Evolutionary conservation across 2,797 vertebrate genomes (phyloP), one percentile per base, ranked within the genome.

Genomic region (Micromesistius poutassou): DNA sequence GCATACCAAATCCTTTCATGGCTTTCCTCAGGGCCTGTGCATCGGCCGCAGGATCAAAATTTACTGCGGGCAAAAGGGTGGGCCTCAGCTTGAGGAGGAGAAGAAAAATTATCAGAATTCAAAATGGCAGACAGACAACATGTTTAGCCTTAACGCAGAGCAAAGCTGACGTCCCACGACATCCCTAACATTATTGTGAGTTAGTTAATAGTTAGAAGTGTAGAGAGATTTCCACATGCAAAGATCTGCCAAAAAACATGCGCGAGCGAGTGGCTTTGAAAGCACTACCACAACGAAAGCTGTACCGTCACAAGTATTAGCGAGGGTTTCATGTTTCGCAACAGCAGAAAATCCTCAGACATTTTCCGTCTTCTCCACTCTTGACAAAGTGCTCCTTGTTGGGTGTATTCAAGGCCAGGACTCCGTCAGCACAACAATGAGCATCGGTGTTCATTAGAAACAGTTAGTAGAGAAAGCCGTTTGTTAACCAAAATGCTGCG

Each of bases 1-100:
- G 62, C 96, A 80, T 90, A 99, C 98, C 97, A 19, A 99, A 91
- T 33, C 97, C 97, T 87, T 99, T 99, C 98, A 99, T 99, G 0
- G 97, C 97, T 91, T 99, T 99, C 90, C 97, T 94, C 76, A 99
- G 91, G 1, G 95, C 96, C 87, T 98, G 95, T 0, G 96, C 97
- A 0, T 99, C 98, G 3, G 92, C 94, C 0, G 95, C 94, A 0
- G 97, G 95, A 0, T 97, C 95, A 84, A 96, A 98, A 79, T 81
- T 68, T 14, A 79, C 0, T 0, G 86, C 85, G 0, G 94, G 94
- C 8, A 38, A 83, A 46, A 99, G 73, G 0, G 98, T 97, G 89
- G 96, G 96, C 89, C 91, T 96, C 3, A 95, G 87, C 97, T 99
- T 86, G 36, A 71, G 70, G 25, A 30, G 68, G 13, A 71, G 70